phyloP scores from a whole-genome alignment of 2,888 invertebrate genomes.

The Synanthedon tipuliformis region DNA sequence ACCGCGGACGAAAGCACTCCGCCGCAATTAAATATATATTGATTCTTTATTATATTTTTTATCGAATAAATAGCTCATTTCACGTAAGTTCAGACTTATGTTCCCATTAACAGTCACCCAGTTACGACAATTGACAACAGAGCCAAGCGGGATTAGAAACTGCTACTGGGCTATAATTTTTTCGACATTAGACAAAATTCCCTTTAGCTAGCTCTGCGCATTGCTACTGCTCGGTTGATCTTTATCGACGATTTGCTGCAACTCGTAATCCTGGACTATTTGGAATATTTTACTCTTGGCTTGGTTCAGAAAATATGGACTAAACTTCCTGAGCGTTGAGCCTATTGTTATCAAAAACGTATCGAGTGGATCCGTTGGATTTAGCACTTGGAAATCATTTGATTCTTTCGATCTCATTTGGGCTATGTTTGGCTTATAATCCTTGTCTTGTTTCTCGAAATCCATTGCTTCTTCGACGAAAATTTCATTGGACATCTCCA shows the following conservation, averaged over 20 bases:
- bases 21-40: too few species aligned
- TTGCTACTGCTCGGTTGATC: slow-evolving; percentile 6
- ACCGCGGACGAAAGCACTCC: too few species aligned
- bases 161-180: too few species aligned
- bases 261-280: slow-evolving; percentile 56
- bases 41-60: too few species aligned
- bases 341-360: slow-evolving; percentile 52
- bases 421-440: slow-evolving; percentile 24
- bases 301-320: slow-evolving; percentile 50
- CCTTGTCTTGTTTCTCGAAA: slow-evolving; percentile 17
- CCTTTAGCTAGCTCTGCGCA: not conserved
- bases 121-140: too few species aligned
- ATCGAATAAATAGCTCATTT: too few species aligned
- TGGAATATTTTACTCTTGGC: slow-evolving; percentile 60
- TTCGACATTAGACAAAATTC: too few species aligned
- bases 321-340: slow-evolving; percentile 42
- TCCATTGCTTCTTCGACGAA: slow-evolving; percentile 23
- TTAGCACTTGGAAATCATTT: slow-evolving; percentile 29
- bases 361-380: slow-evolving; percentile 41
- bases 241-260: slow-evolving; percentile 45
- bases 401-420: slow-evolving; percentile 13
- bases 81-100: too few species aligned
- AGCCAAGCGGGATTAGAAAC: too few species aligned
- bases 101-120: too few species aligned
- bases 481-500: slow-evolving; percentile 25